These are phyloP conservation scores for Drosophila orena DNA, from an alignment of 1,140 invertebrate species.

Conservation along the genomic window DNA sequence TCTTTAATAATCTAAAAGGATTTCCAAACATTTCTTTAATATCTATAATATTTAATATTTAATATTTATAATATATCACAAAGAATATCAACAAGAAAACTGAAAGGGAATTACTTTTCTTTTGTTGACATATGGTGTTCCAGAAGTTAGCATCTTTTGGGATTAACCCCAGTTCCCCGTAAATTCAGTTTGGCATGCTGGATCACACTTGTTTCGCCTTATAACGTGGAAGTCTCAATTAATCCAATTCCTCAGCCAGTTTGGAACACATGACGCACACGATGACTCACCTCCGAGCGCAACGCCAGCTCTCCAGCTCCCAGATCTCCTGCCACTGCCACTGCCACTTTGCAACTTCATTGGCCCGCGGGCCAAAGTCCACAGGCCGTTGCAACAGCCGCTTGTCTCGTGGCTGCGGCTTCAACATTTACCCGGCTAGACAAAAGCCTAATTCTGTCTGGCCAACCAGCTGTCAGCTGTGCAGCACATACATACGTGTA, in stretches of 20 bases:
- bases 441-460: constrained; percentile 75
- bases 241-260: constrained; percentile 23
- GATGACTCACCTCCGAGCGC: constrained; percentile 46
- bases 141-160: not conserved
- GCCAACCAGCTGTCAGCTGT: constrained; percentile 75
- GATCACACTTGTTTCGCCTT: constrained; percentile 30
- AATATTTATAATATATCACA: no score
- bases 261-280: constrained; percentile 34
- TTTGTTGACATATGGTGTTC: not conserved
- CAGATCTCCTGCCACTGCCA: no score
- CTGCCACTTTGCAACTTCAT: constrained; percentile 57
- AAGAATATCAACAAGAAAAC: no score
- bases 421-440: constrained; percentile 70
- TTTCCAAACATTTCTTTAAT: no score
- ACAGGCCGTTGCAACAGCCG: constrained; percentile 68
- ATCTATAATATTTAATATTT: no score
- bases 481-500: constrained; percentile 27
- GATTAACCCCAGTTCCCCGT: not conserved
- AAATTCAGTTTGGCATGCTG: constrained; percentile 3
- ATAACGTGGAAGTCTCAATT: constrained; percentile 20
- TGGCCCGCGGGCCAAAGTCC: constrained; percentile 70
- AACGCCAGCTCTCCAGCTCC: constrained; percentile 25
- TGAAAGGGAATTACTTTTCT: no score
- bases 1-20: no score
- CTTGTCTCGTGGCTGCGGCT: constrained; percentile 44